Base-by-base conservation (phyloP, 2,888 invertebrate genomes). In the Drosophila prostipennis region DNA sequence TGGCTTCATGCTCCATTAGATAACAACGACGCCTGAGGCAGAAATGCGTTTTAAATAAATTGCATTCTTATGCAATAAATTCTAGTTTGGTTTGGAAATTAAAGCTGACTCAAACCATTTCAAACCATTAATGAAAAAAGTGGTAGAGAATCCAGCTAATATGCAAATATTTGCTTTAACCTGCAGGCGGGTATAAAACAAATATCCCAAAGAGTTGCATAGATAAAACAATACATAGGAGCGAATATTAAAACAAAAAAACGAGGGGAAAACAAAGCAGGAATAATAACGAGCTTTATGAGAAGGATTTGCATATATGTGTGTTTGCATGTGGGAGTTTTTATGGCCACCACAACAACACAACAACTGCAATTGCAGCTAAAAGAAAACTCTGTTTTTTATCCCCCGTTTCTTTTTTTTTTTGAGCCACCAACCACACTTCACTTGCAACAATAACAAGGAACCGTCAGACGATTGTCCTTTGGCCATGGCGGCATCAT, bases 121-220 rank as follows among this genome's bases (percentile, higher is more conserved):
- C n/a, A n/a, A n/a, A n/a, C 19, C 19, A 19, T 19, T 19, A 19
- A 19, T 2, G 19, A 19, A 19, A 1, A 19, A 19, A 19, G 19
- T 2, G 19, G 19, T 11, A 4, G 26, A 63, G 53, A 65, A 68
- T 45, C 45, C 39, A 57, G 72, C 74, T 72, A 72, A 72, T 74
- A 72, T 72, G 72, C 72, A 72, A 73, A 73, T 72, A 67, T 72
- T 72, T 57, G 67, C 52, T 67, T 71, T 57, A 59, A 49, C 57
- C 67, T 73, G 67, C 67, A 37, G 55, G 51, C 51, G 68, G 40
- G 65, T 29, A 56, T 73, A 67, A 56, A 55, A 73, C 56, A 67
- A 53, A 64, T 48, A 52, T 69, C 23, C 56, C 48, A 23, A 51
- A 57, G 69, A 56, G 69, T 48, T 61, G 6, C 46, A 46, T 7